Evolutionary conservation across 2,888 invertebrate species (phyloP).

Genomic region (Hyppa rectilinea): DNA sequence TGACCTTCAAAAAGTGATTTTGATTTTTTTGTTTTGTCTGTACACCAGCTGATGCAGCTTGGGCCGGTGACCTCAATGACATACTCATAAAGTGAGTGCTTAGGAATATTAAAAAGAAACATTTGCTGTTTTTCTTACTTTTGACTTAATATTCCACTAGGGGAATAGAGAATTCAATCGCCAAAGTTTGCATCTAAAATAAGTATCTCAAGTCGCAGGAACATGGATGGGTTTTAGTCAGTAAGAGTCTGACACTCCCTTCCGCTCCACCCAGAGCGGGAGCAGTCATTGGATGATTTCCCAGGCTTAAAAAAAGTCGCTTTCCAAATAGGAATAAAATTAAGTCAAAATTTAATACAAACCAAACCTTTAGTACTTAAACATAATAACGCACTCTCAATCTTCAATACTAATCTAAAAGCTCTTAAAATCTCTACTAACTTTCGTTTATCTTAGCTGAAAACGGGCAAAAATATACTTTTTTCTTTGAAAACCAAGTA

Average conservation of each 20-base stretch:
- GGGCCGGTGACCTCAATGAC: no score
- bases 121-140: neutral
- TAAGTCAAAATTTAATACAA: conserved; percentile 20
- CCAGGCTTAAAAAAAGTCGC: no score
- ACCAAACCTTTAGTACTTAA: conserved; percentile 23
- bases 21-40: no score
- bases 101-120: neutral
- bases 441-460: conserved; percentile 55
- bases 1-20: no score
- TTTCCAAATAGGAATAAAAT: conserved; percentile 26
- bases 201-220: conserved; percentile 4
- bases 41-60: neutral
- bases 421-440: conserved; percentile 38
- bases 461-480: conserved; percentile 54
- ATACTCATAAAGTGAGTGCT: no score
- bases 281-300: no score
- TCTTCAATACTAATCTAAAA: conserved; percentile 40
- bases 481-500: conserved; percentile 59
- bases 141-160: neutral
- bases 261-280: no score
- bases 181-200: conserved; percentile 22
- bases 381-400: conserved; percentile 21
- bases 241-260: no score
- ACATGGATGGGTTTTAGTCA: no score
- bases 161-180: neutral